phyloP scores from a whole-genome alignment of 2,797 vertebrate genomes.

The Cossypha niveicapilla region DNA sequence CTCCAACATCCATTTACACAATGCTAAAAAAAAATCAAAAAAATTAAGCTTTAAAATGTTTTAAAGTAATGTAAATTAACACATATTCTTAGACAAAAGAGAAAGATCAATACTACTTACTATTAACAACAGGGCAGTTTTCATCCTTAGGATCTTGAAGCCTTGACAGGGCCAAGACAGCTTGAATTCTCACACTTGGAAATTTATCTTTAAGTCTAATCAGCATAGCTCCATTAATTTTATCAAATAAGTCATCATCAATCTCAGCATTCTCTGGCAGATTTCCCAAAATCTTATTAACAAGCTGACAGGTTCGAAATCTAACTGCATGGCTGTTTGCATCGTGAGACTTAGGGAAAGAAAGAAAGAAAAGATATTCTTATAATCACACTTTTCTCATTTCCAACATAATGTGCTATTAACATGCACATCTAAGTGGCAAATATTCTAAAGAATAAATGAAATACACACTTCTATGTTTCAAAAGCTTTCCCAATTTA shows the following conservation, averaged over 20 bases:
- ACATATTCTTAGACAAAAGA: background rate
- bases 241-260: conserved; percentile 90
- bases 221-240: conserved; percentile 92
- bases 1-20: background rate
- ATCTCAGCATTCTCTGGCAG: conserved; percentile 95
- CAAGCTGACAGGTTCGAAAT: conserved; percentile 90
- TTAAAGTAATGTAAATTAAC: background rate
- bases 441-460: background rate
- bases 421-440: background rate
- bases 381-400: background rate
- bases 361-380: background rate
- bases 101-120: conserved; percentile 65
- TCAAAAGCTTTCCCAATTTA: background rate
- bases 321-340: conserved; percentile 88
- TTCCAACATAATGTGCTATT: background rate
- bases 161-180: conserved; percentile 89
- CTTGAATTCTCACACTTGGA: conserved; percentile 93
- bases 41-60: background rate
- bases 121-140: conserved; percentile 87
- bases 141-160: conserved; percentile 90
- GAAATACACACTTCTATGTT: background rate
- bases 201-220: conserved; percentile 90
- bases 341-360: conserved; percentile 79
- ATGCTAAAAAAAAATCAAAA: background rate
- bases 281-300: conserved; percentile 91